Evolutionary conservation across 2,888 invertebrate genomes (phyloP), one percentile per base, ranked within the genome.

Genomic region (Spilarctia lutea): DNA sequence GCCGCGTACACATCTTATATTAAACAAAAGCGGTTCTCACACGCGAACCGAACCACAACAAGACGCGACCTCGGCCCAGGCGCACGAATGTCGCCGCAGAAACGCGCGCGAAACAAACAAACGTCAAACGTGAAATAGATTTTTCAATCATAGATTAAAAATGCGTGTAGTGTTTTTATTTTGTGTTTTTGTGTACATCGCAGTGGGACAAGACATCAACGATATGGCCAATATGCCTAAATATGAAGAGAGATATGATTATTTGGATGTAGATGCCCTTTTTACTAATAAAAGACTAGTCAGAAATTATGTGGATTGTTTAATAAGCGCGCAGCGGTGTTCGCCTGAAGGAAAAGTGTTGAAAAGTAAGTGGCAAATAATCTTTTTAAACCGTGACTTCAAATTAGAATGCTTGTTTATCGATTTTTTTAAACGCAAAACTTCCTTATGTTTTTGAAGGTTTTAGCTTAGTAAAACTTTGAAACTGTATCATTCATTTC

Each of bases 311-410:
- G 97, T 97, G 83, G 97, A 97, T 75, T 98, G 98, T 89, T 92
- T 98, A 71, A 94, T 97, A 76, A 96, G 96, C 81, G 94, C 96
- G 80, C 97, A 97, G 83, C 96, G 97, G 71, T 98, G 97, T 90
- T 96, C 97, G 63, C 97, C 97, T 3, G 97, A 97, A 93, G 97
- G 97, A 81, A 96, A 96, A 84, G 97, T 97, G 77, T 92, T 97
- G 74, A 97, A 97, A 96, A 96, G 98, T 98, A 92, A 97, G 97
- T 97, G 42, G 68, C 39, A 3, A 63, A 45, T n/a, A 35, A 13
- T 63, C 4, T 30, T 63, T 30, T 63, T 13, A 63, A n/a, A 18
- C 30, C 4, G 13, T 60, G 27, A 6, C 6, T 30, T 63, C 0
- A 30, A 63, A 16, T 30, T 18, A 27, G 30, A 63, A 16, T 60